These are phyloP conservation scores for Phalacrocorax aristotelis DNA, from an alignment of 2,113 vertebrate genomes.

Conservation along the genomic window DNA sequence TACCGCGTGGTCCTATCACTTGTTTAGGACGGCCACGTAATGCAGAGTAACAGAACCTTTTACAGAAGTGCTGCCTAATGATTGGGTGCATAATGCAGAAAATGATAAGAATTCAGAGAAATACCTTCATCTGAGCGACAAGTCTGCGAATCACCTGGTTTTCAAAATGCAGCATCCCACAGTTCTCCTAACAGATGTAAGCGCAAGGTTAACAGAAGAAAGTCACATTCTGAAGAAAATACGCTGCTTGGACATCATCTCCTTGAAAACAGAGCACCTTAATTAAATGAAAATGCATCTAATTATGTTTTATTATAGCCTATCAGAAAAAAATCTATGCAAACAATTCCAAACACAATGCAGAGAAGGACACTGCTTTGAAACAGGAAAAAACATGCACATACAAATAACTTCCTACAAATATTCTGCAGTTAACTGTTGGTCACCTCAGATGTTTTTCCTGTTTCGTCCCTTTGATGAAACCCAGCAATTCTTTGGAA, in stretches of 20 bases:
- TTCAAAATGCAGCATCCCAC: background rate
- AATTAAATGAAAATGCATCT: background rate
- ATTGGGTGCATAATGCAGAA: background rate
- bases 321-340: background rate
- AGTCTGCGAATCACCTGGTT: background rate
- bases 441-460: background rate
- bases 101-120: background rate
- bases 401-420: background rate
- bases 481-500: background rate
- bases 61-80: background rate
- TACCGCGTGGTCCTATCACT: background rate
- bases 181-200: background rate
- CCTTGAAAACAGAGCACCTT: background rate
- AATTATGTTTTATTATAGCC: background rate
- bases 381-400: background rate
- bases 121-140: background rate
- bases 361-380: background rate
- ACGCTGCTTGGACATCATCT: background rate
- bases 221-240: background rate
- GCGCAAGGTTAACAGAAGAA: background rate
- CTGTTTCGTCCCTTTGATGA: background rate
- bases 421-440: background rate
- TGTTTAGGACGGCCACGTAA: background rate
- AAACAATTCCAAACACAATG: background rate
- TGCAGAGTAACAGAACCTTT: background rate